Evolutionary conservation across 2,113 vertebrate species (phyloP), one percentile per base, ranked within the genome.

Genomic region (Ammodytes marinus): DNA sequence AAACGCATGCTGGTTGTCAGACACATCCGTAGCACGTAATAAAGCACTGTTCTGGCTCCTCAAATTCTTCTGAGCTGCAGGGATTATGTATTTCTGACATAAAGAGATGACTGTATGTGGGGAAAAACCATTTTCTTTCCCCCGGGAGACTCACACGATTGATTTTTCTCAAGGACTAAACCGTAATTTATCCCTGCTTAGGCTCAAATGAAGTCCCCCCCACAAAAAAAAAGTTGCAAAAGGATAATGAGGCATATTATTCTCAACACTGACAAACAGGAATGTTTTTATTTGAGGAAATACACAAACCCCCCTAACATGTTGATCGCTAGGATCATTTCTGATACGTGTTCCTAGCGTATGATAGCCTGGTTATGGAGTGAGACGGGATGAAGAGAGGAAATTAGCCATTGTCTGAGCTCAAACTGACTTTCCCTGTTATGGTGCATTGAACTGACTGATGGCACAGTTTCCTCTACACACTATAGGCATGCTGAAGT

Each of bases 11-110:
- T 40, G 78, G 54, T 68, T 90, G 86, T 91, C 93, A 89, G 85
- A 90, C 87, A 86, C 83, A 71, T 87, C 57, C 77, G 40, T 65
- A 74, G 50, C 79, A 85, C 84, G 84, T 83, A 90, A 91, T 91
- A 92, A 92, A 91, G 81, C 75, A 80, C 81, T 78, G 47, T 80
- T 81, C 82, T 39, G 52, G 75, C 78, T 89, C 77, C 66, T 89
- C 68, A 37, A 79, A 76, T 84, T 86, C 19, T 12, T 88, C 75
- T 69, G 81, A 88, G 88, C 75, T 70, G 73, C 46, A 50, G 66
- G 77, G 83, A 88, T 91, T 87, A 90, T 84, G 77, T 78, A 84
- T 89, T 78, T 88, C 66, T 91, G 83, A 89, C 85, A 90, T 74
- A 85, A 92, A 89, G 63, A 80, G 80, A 86, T 81, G 87, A 89